phyloP scores from a whole-genome alignment of 2,113 vertebrate species.

The Acrocephalus arundinaceus region DNA sequence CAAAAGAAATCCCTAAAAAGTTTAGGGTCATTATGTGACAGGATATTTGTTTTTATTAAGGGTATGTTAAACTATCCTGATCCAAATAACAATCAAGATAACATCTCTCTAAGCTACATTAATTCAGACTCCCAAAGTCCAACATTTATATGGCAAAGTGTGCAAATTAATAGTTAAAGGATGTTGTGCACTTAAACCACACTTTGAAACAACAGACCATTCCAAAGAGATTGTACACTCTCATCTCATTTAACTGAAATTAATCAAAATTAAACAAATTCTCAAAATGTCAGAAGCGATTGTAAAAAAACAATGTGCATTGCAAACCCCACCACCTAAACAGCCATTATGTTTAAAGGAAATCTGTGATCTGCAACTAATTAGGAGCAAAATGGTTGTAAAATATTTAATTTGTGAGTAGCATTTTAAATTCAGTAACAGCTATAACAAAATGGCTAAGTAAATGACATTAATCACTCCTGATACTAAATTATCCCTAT shows the following conservation, averaged over 20 bases:
- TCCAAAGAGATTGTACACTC: neutral
- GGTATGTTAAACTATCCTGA: slow-evolving; percentile 6
- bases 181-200: neutral
- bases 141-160: neutral
- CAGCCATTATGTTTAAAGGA: slow-evolving; percentile 53
- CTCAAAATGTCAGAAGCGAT: slow-evolving; percentile 35
- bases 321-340: slow-evolving; percentile 32
- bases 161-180: slow-evolving; percentile 2
- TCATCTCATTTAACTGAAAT: slow-evolving; percentile 5
- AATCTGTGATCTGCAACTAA: slow-evolving; percentile 71
- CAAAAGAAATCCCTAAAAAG: neutral
- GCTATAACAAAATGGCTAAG: slow-evolving; percentile 60
- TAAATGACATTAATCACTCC: slow-evolving; percentile 65
- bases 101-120: slow-evolving; percentile 35
- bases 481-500: slow-evolving; percentile 68
- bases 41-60: slow-evolving; percentile 15
- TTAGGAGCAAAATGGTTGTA: slow-evolving; percentile 71
- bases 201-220: neutral
- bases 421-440: slow-evolving; percentile 65
- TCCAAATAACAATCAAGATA: slow-evolving; percentile 32
- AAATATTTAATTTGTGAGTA: slow-evolving; percentile 69
- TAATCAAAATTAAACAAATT: slow-evolving; percentile 48
- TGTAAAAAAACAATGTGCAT: slow-evolving; percentile 26
- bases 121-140: neutral
- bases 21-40: neutral